Evolutionary conservation across 2,888 invertebrate species (phyloP), one percentile per base, ranked within the genome.

Genomic region (Pollenia amentaria): DNA sequence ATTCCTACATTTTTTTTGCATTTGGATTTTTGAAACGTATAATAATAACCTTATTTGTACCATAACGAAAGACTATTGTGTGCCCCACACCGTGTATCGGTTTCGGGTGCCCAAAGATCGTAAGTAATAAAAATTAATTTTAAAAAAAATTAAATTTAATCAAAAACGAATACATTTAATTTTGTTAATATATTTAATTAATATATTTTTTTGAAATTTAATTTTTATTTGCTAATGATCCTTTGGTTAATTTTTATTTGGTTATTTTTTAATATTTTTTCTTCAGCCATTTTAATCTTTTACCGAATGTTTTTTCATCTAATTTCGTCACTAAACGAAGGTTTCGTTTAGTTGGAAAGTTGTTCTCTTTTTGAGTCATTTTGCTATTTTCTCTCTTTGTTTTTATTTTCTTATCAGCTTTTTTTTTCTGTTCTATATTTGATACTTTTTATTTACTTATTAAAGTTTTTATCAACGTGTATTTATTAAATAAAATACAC

Each of bases 341-440:
- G 72, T 79, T 86, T 86, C 86, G 86, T 86, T 86, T 9, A 82
- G 78, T 83, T 80, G 80, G 79, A 76, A 72, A 69, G 69, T 78
- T 81, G 51, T 57, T 65, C 73, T 80, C 67, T 46, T 69, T 53
- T 77, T 69, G 38, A 51, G 70, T 72, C 7, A 18, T 60, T 65
- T 75, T 62, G 8, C 40, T 51, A 10, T 18, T 7, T n/a, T 65
- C 16, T 46, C 42, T 62, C 60, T 62, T 70, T 81, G 12, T 57
- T 6, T 16, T 55, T 55, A 9, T 40, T 72, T 69, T 55, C 60
- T 48, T 67, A 57, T 67, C 46, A 57, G 38, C 7, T 29, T 29
- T 29, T 29, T 3, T 29, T 3, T 29, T 29, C 6, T 29, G 29
- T 29, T 29, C 29, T 29, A 29, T 29, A 1, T 29, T 21, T 29